Conservation (phyloP, 2,113 vertebrate genomes). For the Dicrurus megarhynchus region DNA sequence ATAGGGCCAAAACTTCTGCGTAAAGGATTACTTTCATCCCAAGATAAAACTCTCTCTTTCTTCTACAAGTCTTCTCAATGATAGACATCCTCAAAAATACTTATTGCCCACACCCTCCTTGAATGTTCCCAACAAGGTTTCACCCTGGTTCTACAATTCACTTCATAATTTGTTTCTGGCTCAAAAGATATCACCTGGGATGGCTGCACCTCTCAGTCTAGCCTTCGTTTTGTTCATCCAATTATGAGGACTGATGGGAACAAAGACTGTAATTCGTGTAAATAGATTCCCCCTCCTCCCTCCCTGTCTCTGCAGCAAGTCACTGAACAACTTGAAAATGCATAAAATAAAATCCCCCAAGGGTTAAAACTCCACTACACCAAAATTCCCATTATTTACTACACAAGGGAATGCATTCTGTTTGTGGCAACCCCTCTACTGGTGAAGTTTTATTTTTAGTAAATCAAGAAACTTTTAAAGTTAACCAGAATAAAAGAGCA, state of each 20-base stretch:
- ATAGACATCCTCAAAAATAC: not conserved
- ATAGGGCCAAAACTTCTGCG: not conserved
- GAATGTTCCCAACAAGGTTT: not conserved
- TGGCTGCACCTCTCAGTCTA: not conserved
- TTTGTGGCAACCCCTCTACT: not conserved
- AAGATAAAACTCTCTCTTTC: not conserved
- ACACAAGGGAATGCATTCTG: not conserved
- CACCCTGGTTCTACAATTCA: not conserved
- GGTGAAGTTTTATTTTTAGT: not conserved
- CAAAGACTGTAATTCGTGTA: constrained; percentile 13
- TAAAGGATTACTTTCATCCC: not conserved
- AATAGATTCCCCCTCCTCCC: constrained; percentile 3
- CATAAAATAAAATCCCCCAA: not conserved
- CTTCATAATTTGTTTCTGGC: not conserved
- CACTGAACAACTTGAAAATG: constrained; percentile 4
- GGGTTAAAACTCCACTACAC: not conserved
- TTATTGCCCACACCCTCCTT: not conserved
- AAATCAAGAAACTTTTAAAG: not conserved
- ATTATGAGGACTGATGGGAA: not conserved
- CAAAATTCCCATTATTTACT: not conserved
- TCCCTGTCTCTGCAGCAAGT: not conserved
- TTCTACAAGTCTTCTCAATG: not conserved
- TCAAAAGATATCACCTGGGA: not conserved
- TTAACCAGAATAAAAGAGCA: not conserved
- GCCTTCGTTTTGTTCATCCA: not conserved